Evolutionary conservation across 2,888 invertebrate species (phyloP).

Genomic region (Cantharis lateralis): DNA sequence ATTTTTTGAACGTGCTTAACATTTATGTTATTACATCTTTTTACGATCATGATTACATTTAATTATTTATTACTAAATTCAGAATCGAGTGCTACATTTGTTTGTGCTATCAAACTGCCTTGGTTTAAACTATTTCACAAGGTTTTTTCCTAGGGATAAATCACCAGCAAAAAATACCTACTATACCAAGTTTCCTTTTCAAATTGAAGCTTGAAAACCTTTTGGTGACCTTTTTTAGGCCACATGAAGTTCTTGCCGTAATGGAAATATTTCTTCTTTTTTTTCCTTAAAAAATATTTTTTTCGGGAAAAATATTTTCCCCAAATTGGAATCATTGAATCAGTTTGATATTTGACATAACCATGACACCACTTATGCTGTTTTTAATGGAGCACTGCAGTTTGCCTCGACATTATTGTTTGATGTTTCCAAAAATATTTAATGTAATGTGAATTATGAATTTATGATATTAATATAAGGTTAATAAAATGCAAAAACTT

Average conservation of each 20-base stretch:
- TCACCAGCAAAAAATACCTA: neutral
- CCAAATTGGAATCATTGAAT: neutral
- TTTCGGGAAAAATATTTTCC: no score
- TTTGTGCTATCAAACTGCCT: neutral
- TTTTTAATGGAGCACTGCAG: neutral
- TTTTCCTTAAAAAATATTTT: no score
- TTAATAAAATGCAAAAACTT: neutral
- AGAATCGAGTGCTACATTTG: neutral
- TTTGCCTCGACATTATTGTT: neutral
- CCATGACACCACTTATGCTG: neutral
- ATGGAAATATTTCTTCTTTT: no score
- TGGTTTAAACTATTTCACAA: neutral
- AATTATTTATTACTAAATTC: neutral
- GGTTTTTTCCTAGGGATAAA: neutral
- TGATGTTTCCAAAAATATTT: neutral
- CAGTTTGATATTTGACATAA: neutral
- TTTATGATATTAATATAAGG: neutral
- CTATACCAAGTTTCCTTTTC: no score
- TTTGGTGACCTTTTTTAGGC: no score
- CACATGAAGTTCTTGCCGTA: no score
- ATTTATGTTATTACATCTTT: slow-evolving; percentile 9
- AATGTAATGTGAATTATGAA: neutral
- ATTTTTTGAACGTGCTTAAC: slow-evolving; percentile 15
- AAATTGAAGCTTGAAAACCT: no score
- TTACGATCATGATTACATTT: neutral